Conservation (phyloP, 2,113 vertebrate genomes). For the Neogale vison region DNA sequence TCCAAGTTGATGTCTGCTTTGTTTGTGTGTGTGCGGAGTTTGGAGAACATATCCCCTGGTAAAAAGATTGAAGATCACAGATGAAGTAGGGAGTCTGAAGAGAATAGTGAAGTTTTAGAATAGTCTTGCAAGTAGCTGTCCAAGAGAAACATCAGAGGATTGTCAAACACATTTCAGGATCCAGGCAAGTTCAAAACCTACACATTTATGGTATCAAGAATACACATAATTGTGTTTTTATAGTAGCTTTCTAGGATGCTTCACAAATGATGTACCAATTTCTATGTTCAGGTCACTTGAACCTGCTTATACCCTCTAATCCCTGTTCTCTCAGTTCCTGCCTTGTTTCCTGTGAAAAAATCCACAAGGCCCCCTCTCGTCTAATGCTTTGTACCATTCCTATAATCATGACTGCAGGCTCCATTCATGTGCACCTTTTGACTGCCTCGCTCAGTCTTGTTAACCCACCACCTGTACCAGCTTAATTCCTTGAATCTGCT, state of each 20-base stretch:
- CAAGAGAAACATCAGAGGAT: neutral
- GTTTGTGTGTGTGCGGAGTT: too few relatives aligned
- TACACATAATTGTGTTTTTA: neutral
- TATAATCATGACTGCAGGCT: neutral
- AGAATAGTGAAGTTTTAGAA: neutral
- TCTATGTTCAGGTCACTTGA: neutral
- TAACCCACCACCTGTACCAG: neutral
- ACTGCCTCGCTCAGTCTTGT: neutral
- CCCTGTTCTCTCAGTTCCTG: neutral
- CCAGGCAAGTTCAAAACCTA: neutral
- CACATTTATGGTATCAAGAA: neutral
- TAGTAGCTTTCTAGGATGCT: neutral
- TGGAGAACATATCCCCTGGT: neutral
- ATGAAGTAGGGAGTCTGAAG: neutral
- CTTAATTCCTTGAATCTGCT: neutral
- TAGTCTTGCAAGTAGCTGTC: neutral
- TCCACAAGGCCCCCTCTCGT: neutral
- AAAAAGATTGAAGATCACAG: neutral
- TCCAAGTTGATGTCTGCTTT: neutral
- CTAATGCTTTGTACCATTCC: neutral
- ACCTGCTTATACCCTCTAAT: neutral
- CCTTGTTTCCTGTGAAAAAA: neutral
- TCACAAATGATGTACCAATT: neutral
- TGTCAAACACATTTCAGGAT: neutral
- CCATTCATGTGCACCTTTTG: neutral